phyloP scores from a whole-genome alignment of 2,113 vertebrate species.

The Recurvirostra avosetta region DNA sequence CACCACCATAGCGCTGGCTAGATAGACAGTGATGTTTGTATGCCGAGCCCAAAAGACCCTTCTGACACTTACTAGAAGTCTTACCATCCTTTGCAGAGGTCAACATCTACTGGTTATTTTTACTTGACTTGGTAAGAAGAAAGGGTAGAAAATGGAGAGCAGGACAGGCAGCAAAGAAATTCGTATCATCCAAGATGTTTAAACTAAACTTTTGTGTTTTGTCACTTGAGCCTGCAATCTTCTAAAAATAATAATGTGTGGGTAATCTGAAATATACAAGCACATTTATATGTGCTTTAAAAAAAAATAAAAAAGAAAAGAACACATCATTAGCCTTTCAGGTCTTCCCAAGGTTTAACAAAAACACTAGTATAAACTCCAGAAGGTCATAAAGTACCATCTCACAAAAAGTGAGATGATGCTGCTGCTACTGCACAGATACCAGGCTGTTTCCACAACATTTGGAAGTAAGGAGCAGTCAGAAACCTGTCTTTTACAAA shows the following conservation, averaged over 20 bases:
- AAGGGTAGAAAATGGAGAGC: not conserved
- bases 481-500: not conserved
- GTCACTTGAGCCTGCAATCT: not conserved
- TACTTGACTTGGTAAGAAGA: not conserved
- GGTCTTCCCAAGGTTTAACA: not conserved
- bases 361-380: not conserved
- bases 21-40: accelerated
- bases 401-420: not conserved
- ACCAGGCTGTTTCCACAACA: not conserved
- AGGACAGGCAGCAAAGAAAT: not conserved
- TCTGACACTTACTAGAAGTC: not conserved
- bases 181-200: not conserved
- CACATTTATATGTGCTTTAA: not conserved
- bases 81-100: not conserved
- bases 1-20: not conserved
- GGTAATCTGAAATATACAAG: not conserved
- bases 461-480: not conserved
- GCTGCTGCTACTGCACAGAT: not conserved
- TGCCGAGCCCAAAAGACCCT: not conserved
- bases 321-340: not conserved
- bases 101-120: not conserved
- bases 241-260: not conserved
- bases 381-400: not conserved
- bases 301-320: not conserved
- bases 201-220: not conserved